A percentile compares a stretch with the other conserved stretches of the same genome.
Conservation (phyloP, 2,113 vertebrate species). For the Eulemur macaco region DNA sequence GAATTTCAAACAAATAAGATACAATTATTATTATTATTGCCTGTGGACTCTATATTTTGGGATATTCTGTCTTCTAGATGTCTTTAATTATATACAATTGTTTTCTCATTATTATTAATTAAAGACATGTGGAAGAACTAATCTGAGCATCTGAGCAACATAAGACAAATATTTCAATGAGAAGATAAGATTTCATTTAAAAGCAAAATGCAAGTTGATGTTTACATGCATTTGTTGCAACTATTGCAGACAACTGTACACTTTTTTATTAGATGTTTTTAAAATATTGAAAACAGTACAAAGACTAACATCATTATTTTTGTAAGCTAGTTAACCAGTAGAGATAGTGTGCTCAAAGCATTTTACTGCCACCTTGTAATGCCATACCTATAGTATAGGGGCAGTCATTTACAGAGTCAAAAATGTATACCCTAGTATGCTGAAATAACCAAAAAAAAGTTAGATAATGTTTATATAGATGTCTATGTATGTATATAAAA, state of each 20-base stretch:
- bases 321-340: not conserved
- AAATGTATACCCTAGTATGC: not conserved
- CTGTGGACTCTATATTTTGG: constrained; percentile 8
- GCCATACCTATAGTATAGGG: not conserved
- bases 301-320: constrained; percentile 19
- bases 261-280: constrained; percentile 30
- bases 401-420: not conserved
- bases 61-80: not conserved
- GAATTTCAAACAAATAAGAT: constrained; percentile 10
- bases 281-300: constrained; percentile 21
- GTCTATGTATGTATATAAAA: not conserved
- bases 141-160: not conserved
- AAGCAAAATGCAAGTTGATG: not conserved
- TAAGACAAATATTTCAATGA: not conserved
- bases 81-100: constrained; percentile 8
- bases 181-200: constrained; percentile 16
- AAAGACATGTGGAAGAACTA: constrained; percentile 5
- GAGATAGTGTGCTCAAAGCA: not conserved
- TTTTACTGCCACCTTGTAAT: not conserved
- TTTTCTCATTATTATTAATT: constrained; percentile 36
- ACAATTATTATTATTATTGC: not conserved
- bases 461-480: not conserved
- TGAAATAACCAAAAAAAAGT: not conserved
- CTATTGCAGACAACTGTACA: not conserved
- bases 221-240: not conserved